Conservation (phyloP, 2,113 vertebrate genomes). For the Podocnemis expansa region DNA sequence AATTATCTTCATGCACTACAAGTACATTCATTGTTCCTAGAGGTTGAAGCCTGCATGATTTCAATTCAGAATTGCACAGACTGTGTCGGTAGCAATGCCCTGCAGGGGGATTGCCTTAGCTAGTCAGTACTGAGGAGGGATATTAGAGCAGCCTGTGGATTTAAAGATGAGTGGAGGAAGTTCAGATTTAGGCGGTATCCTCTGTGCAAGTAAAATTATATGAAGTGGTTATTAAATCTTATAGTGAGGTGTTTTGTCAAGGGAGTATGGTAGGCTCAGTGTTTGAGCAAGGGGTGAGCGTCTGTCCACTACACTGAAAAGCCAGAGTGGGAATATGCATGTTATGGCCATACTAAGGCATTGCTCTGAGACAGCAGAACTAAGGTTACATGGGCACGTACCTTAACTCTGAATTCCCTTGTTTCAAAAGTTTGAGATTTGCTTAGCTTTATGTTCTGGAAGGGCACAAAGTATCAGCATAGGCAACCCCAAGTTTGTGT, state of each 20-base stretch:
- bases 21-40: too few species aligned
- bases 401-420: too few species aligned
- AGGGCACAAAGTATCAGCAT: background rate
- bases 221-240: background rate
- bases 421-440: background rate
- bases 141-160: too few species aligned
- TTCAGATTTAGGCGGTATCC: too few species aligned
- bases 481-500: background rate
- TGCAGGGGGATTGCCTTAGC: too few species aligned
- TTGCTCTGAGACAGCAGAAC: background rate
- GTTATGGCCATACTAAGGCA: background rate
- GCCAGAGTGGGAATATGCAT: background rate
- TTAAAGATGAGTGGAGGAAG: too few species aligned
- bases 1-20: too few species aligned
- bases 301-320: background rate
- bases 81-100: too few species aligned
- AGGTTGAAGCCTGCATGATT: too few species aligned
- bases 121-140: too few species aligned
- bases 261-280: background rate
- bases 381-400: background rate
- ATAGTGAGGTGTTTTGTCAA: background rate
- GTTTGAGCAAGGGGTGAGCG: background rate
- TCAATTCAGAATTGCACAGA: too few species aligned
- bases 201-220: too few species aligned
- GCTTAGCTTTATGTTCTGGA: background rate